Percentiles rank a stretch among this genome's conserved stretches.
Evolutionary conservation across 2,888 invertebrate genomes (phyloP).

Genomic region (Oeneis ivallda): DNA sequence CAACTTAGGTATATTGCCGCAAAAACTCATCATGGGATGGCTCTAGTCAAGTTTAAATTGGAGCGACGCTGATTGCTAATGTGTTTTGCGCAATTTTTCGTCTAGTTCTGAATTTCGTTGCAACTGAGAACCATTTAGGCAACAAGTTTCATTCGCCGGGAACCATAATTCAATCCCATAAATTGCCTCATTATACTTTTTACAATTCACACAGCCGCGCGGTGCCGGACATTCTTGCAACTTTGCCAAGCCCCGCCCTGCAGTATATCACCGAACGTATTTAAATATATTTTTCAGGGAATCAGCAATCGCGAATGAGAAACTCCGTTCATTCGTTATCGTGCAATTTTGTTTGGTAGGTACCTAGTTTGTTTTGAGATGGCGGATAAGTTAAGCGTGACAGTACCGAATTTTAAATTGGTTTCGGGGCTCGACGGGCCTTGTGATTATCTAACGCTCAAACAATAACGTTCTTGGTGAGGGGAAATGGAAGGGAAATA

Average conservation of each 20-base stretch:
- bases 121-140: slow-evolving; percentile 10
- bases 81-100: not conserved
- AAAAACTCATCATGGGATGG: too few relatives aligned
- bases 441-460: slow-evolving; percentile 33
- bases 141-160: slow-evolving; percentile 22
- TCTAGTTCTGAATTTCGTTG: not conserved
- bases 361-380: slow-evolving; percentile 41
- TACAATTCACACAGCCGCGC: slow-evolving; percentile 37
- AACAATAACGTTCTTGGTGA: slow-evolving; percentile 28
- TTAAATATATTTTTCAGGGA: slow-evolving; percentile 57
- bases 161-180: slow-evolving; percentile 31
- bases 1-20: too few relatives aligned
- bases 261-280: slow-evolving; percentile 52
- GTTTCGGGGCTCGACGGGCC: slow-evolving; percentile 31
- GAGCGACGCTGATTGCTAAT: not conserved
- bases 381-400: slow-evolving; percentile 37
- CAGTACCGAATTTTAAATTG: slow-evolving; percentile 46
- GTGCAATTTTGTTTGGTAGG: slow-evolving; percentile 47
- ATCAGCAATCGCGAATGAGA: slow-evolving; percentile 55
- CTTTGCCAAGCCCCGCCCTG: slow-evolving; percentile 50
- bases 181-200: slow-evolving; percentile 34
- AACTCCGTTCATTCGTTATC: slow-evolving; percentile 51
- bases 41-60: not conserved
- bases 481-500: slow-evolving; percentile 11
- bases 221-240: slow-evolving; percentile 48